Evolutionary conservation across 2,797 vertebrate genomes (phyloP), one percentile per base, ranked within the genome.

Genomic region (Choloepus didactylus): DNA sequence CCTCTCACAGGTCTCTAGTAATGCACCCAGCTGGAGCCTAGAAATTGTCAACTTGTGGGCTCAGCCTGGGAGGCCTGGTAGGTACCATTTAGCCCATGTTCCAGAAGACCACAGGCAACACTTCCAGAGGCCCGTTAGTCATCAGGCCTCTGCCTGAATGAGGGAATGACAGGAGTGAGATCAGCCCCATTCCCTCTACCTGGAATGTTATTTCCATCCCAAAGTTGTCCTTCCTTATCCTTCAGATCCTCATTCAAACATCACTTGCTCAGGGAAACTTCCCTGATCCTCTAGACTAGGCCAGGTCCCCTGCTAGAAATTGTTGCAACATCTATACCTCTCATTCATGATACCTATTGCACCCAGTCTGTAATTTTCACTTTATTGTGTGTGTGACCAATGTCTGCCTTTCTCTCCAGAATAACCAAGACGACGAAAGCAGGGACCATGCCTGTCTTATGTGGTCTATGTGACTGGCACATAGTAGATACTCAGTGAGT

Each of bases 281-380:
- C 62, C 66, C 56, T 27, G 60, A 81, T 35, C 1, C 64, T 73
- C 66, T 12, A 67, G 31, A 49, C 12, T 1, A 62, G 35, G 67
- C 41, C 59, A 54, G 23, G 54, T 27, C 27, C 51, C 38, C 75
- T 46, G 29, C 31, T 35, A 0, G 35, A 16, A 31, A 60, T 9
- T 6, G 25, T 0, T 5, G 3, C 6, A 25, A 25, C 0, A 3
- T 29, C n/a, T 7, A 19, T 7, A 19, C 1, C 0, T n/a, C 31
- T 59, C 72, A 54, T 51, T 23, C 44, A 35, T 0, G 49, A 41
- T 3, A 23, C 35, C 38, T 51, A 8, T 25, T 21, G 56, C 19
- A 56, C 60, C 35, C 3, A 29, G 35, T 59, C 25, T 46, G 27
- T 19, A 73, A 12, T 76, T 25, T 3, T 90, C 77, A 66, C 27